A percentile compares a stretch with the other conserved stretches of the same genome.
phyloP scores from a whole-genome alignment of 2,888 invertebrate species.

The Tiliacea citrago region DNA sequence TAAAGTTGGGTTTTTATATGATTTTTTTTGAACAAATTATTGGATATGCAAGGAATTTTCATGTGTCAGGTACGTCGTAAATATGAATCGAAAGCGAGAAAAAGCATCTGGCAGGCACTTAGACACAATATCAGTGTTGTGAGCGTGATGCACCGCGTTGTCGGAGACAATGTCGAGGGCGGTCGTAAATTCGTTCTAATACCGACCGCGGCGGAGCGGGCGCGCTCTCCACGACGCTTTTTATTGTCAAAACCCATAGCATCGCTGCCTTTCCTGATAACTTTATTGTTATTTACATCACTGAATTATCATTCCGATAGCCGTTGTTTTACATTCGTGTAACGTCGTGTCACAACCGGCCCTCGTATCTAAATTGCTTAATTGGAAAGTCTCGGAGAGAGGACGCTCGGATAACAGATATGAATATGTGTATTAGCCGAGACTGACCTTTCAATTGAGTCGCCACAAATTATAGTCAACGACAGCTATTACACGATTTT shows the following conservation, averaged over 20 bases:
- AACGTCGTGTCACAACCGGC: conserved; percentile 83
- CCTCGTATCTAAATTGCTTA: conserved; percentile 90
- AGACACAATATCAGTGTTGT: conserved; percentile 57
- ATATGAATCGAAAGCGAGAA: conserved; percentile 45
- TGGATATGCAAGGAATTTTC: background rate
- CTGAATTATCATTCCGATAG: conserved; percentile 88
- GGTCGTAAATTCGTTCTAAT: conserved; percentile 85
- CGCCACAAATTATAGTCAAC: conserved; percentile 73
- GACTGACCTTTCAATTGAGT: conserved; percentile 83
- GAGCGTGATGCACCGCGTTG: conserved; percentile 58
- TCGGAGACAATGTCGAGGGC: conserved; percentile 69
- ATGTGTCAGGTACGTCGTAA: conserved; percentile 26
- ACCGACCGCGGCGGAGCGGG: conserved; percentile 60
- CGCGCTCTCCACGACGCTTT: conserved; percentile 83
- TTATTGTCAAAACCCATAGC: conserved; percentile 90
- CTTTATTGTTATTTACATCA: conserved; percentile 90
- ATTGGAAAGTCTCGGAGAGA: conserved; percentile 87
- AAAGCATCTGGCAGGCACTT: conserved; percentile 50
- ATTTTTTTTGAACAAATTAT: background rate
- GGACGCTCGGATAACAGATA: conserved; percentile 80
- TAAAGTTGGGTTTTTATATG: background rate
- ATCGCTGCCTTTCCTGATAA: conserved; percentile 85
- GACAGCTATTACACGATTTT: conserved; percentile 78
- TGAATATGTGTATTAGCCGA: conserved; percentile 78
- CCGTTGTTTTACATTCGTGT: conserved; percentile 89